Conservation (phyloP, 2,797 vertebrate species). For the Odontamblyopus rebecca region DNA sequence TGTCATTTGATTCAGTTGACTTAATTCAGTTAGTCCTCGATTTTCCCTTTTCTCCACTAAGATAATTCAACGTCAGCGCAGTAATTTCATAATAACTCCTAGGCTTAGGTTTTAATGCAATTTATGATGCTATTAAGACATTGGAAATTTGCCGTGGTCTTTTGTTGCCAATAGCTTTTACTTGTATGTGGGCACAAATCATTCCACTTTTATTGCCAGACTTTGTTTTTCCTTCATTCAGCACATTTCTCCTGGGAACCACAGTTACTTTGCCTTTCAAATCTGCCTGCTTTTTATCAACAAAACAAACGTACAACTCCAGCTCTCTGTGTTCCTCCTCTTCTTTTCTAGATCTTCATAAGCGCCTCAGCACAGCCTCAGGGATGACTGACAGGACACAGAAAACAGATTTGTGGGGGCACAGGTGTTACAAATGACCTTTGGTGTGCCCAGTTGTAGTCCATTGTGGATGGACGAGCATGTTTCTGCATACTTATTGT, state of each 20-base stretch:
- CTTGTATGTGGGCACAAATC: neutral
- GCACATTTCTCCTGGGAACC: slow-evolving; percentile 26
- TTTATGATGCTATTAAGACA: neutral
- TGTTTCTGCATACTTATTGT: slow-evolving; percentile 69
- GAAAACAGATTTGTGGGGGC: slow-evolving; percentile 46
- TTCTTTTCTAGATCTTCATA: slow-evolving; percentile 33
- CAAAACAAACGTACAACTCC: slow-evolving; percentile 28
- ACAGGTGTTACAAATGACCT: slow-evolving; percentile 71
- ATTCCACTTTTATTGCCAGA: neutral
- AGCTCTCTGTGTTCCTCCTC: slow-evolving; percentile 16
- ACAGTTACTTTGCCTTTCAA: slow-evolving; percentile 14
- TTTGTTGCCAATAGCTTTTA: neutral
- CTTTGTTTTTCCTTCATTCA: neutral
- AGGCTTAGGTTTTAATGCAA: no score
- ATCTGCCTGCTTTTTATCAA: slow-evolving; percentile 17
- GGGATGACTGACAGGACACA: slow-evolving; percentile 47
- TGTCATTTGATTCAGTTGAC: no score
- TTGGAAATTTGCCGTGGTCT: neutral
- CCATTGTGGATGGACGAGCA: slow-evolving; percentile 62
- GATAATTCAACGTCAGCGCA: no score
- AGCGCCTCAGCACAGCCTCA: slow-evolving; percentile 46
- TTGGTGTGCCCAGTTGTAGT: slow-evolving; percentile 57
- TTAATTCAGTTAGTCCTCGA: no score
- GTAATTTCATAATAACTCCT: no score
- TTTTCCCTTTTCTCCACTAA: no score